Percentiles rank a stretch among this genome's conserved stretches.
Conservation (phyloP, 2,888 invertebrate species). For the Liopterus haemorrhoidalis region DNA sequence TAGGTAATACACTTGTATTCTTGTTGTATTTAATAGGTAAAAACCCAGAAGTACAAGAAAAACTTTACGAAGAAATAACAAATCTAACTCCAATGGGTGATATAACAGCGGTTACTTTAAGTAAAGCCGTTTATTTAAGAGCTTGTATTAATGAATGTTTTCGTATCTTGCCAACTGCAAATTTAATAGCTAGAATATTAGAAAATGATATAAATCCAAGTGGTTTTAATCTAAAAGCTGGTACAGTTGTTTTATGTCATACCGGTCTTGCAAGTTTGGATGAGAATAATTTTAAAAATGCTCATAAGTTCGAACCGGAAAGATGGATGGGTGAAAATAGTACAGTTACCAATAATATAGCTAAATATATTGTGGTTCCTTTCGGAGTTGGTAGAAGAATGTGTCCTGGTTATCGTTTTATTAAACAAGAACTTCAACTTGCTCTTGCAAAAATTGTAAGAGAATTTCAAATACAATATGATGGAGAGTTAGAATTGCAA, state of each 20-base stretch:
- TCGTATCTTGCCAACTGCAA: constrained; percentile 68
- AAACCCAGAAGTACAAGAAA: constrained; percentile 59
- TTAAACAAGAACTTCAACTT: constrained; percentile 69
- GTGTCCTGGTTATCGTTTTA: constrained; percentile 81
- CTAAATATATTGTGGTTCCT: constrained; percentile 64
- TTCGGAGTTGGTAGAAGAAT: constrained; percentile 75
- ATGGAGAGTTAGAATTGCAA: constrained; percentile 64
- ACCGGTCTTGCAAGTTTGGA: constrained; percentile 75
- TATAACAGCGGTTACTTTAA: constrained; percentile 43
- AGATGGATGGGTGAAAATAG: constrained; percentile 62
- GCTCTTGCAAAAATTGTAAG: constrained; percentile 62
- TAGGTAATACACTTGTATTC: constrained; percentile 77
- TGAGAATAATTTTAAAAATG: constrained; percentile 67
- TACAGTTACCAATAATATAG: constrained; percentile 39
- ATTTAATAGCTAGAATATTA: constrained; percentile 69
- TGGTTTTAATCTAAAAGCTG: constrained; percentile 63
- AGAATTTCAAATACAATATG: constrained; percentile 62
- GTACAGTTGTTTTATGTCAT: constrained; percentile 75
- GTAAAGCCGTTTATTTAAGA: constrained; percentile 65
- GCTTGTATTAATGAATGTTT: constrained; percentile 76
- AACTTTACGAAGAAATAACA: constrained; percentile 59
- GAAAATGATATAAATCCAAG: constrained; percentile 63
- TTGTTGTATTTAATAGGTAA: constrained; percentile 67
- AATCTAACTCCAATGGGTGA: constrained; percentile 40
- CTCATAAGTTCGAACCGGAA: constrained; percentile 67